Conservation (phyloP, 2,113 vertebrate genomes). For the Onychostoma macrolepis region DNA sequence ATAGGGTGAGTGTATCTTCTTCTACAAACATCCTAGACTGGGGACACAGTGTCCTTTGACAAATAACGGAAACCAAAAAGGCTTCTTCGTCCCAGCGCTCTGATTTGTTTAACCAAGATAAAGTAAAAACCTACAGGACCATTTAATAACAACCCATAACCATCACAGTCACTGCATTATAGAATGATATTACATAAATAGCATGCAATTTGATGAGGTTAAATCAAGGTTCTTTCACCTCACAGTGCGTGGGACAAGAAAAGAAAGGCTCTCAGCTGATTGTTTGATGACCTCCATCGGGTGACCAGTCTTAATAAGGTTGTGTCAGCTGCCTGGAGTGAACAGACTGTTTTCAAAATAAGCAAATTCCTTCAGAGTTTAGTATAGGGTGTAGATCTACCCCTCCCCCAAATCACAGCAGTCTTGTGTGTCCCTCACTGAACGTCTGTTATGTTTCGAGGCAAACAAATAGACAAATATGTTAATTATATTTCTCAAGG, state of each 20-base stretch:
- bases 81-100: constrained; percentile 50
- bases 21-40: constrained; percentile 69
- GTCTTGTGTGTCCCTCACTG: constrained; percentile 35
- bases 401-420: constrained; percentile 21
- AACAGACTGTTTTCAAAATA: constrained; percentile 45
- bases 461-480: constrained; percentile 43
- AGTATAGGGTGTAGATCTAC: constrained; percentile 9
- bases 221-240: neutral
- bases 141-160: constrained; percentile 29
- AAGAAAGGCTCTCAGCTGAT: constrained; percentile 20
- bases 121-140: constrained; percentile 27
- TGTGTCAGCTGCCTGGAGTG: neutral
- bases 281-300: constrained; percentile 32
- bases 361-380: constrained; percentile 2
- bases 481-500: constrained; percentile 19
- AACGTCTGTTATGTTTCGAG: constrained; percentile 32
- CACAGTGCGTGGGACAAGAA: neutral
- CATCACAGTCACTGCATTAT: constrained; percentile 39
- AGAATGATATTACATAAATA: constrained; percentile 38
- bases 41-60: constrained; percentile 52
- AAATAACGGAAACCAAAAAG: constrained; percentile 58
- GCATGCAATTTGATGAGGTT: constrained; percentile 9
- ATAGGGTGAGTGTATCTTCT: constrained; percentile 64
- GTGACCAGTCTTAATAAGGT: constrained; percentile 20
- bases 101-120: constrained; percentile 50